Conservation (phyloP, 2,888 invertebrate species). For the Hirtodrosophila histrioides region DNA sequence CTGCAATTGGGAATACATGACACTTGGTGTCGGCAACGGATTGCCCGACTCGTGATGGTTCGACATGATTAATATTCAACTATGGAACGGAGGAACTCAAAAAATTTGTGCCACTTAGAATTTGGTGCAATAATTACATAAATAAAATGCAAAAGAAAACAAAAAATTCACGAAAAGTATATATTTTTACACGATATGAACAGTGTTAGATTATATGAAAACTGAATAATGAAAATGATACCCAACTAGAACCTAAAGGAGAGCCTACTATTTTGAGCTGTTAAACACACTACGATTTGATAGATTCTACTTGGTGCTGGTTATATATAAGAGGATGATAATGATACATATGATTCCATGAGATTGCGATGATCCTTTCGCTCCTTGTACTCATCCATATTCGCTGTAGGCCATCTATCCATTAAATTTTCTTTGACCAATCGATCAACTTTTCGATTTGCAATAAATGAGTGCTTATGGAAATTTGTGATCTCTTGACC, state of each 20-base stretch:
- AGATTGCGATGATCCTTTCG: conserved; percentile 84
- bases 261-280: conserved; percentile 26
- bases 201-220: conserved; percentile 10
- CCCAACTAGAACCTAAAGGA: background rate
- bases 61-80: conserved; percentile 27
- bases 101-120: conserved; percentile 56
- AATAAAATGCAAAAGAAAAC: conserved; percentile 7
- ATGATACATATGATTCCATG: conserved; percentile 84
- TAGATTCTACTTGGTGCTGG: conserved; percentile 3
- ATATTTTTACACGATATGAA: conserved; percentile 27
- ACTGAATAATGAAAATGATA: conserved; percentile 15
- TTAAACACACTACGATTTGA: background rate
- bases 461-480: conserved; percentile 81
- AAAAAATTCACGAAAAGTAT: conserved; percentile 4
- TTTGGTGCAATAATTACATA: conserved; percentile 28
- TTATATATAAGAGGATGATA: conserved; percentile 9
- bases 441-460: conserved; percentile 84
- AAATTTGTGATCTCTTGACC: conserved; percentile 68
- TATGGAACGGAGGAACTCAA: background rate
- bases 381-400: conserved; percentile 79
- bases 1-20: conserved; percentile 88
- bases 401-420: conserved; percentile 81
- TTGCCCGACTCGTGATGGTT: conserved; percentile 26
- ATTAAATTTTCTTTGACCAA: conserved; percentile 83
- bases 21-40: conserved; percentile 67